Conservation (phyloP, 1,140 invertebrate species). For the Tetragnatha versicolor region DNA sequence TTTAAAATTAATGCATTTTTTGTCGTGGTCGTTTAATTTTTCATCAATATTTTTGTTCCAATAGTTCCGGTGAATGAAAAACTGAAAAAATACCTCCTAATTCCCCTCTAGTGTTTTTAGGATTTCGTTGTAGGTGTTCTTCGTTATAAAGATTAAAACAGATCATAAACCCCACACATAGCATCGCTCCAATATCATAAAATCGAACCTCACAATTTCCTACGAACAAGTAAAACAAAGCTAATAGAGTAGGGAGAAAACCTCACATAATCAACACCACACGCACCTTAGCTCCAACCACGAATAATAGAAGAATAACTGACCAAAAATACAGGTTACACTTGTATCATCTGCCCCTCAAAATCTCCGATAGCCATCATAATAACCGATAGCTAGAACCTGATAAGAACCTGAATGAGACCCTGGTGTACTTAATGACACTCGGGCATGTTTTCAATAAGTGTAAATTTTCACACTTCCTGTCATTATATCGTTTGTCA, state of each 20-base stretch:
- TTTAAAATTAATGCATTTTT: too few species aligned
- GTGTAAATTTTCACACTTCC: slow-evolving; percentile 54
- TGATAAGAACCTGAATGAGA: slow-evolving; percentile 35
- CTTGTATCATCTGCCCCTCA: neutral
- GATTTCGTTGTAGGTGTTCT: neutral
- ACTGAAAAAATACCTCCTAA: too few species aligned
- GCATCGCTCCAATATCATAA: too few species aligned
- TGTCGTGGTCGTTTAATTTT: too few species aligned
- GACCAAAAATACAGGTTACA: slow-evolving; percentile 18
- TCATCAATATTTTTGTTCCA: too few species aligned
- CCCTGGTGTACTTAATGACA: slow-evolving; percentile 39
- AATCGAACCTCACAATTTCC: neutral
- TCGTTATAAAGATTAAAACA: neutral
- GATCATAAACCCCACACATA: too few species aligned
- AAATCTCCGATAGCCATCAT: slow-evolving; percentile 36
- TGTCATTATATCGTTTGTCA: slow-evolving; percentile 48
- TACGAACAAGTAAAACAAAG: neutral
- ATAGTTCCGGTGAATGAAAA: too few species aligned
- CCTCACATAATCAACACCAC: slow-evolving; percentile 26
- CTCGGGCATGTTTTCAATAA: slow-evolving; percentile 32
- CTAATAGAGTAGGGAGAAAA: too few species aligned
- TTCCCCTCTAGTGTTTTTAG: too few species aligned
- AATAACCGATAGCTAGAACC: slow-evolving; percentile 36
- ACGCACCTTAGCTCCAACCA: neutral
- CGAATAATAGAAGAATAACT: neutral